phyloP scores from a whole-genome alignment of 2,113 vertebrate genomes.

The Panthera tigris region DNA sequence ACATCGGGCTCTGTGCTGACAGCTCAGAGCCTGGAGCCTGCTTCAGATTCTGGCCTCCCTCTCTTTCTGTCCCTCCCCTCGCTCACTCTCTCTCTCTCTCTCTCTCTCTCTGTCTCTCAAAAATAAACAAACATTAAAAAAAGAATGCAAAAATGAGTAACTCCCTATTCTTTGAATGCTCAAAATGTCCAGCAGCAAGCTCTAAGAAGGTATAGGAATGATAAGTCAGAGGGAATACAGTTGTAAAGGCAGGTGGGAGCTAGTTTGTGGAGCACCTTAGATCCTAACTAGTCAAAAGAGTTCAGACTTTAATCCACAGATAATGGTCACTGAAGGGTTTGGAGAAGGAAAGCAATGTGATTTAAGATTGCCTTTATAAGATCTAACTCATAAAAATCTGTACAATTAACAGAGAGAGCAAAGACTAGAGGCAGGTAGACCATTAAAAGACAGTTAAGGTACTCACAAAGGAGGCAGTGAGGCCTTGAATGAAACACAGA shows the following conservation, averaged over 20 bases:
- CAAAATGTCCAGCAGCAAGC: not conserved
- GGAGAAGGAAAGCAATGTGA: not conserved
- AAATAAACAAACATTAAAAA: too few relatives aligned
- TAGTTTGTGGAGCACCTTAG: not conserved
- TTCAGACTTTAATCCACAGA: constrained; percentile 10
- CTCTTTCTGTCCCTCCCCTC: too few relatives aligned
- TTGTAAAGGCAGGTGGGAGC: not conserved
- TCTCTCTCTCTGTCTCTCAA: too few relatives aligned
- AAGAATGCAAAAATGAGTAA: not conserved
- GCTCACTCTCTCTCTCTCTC: too few relatives aligned
- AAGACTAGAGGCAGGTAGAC: not conserved
- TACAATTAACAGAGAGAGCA: constrained; percentile 6
- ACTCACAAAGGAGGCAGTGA: not conserved
- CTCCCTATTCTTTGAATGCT: not conserved
- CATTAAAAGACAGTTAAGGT: not conserved
- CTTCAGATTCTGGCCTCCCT: too few relatives aligned
- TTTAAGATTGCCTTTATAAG: not conserved
- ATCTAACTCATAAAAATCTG: not conserved
- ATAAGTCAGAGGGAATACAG: not conserved
- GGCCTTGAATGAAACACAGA: not conserved
- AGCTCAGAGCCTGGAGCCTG: too few relatives aligned
- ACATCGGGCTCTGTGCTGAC: too few relatives aligned
- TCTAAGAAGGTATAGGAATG: not conserved
- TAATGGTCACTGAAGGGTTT: not conserved
- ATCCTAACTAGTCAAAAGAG: not conserved